These are phyloP conservation scores for Mechanitis messenoides DNA, from an alignment of 2,888 invertebrate species.

Conservation along the genomic window DNA sequence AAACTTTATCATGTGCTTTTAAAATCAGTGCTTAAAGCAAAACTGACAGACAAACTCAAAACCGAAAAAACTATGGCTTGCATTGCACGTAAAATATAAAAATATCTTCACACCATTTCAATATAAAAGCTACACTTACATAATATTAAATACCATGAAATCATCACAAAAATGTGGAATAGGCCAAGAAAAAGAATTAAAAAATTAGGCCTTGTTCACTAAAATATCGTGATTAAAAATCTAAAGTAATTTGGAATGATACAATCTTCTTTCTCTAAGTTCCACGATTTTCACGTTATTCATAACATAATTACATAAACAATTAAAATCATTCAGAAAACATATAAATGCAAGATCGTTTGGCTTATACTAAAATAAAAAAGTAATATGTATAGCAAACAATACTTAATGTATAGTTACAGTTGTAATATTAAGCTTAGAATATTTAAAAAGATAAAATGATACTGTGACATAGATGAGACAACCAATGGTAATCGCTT, in stretches of 20 bases:
- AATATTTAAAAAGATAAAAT: not conserved
- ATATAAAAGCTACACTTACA: constrained; percentile 1
- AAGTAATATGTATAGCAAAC: too few relatives aligned
- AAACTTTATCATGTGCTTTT: constrained; percentile 52
- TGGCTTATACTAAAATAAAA: too few relatives aligned
- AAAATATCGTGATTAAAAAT: constrained; percentile 2
- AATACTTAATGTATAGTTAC: too few relatives aligned
- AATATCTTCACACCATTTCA: not conserved
- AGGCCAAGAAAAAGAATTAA: constrained; percentile 7
- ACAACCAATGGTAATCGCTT: not conserved
- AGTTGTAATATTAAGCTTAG: not conserved
- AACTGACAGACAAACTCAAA: constrained; percentile 29
- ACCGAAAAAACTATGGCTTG: constrained; percentile 22
- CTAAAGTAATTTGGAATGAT: constrained; percentile 34
- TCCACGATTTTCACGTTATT: constrained; percentile 14
- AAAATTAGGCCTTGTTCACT: constrained; percentile 17
- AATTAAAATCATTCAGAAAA: not conserved
- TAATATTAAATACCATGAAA: constrained; percentile 13
- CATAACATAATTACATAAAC: constrained; percentile 1
- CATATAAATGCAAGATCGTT: too few relatives aligned
- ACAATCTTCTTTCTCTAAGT: constrained; percentile 35
- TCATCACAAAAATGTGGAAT: constrained; percentile 11
- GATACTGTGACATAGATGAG: not conserved
- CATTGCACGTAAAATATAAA: constrained; percentile 36
- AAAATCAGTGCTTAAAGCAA: constrained; percentile 51